phyloP scores from a whole-genome alignment of 2,113 vertebrate species.

The Colius striatus region DNA sequence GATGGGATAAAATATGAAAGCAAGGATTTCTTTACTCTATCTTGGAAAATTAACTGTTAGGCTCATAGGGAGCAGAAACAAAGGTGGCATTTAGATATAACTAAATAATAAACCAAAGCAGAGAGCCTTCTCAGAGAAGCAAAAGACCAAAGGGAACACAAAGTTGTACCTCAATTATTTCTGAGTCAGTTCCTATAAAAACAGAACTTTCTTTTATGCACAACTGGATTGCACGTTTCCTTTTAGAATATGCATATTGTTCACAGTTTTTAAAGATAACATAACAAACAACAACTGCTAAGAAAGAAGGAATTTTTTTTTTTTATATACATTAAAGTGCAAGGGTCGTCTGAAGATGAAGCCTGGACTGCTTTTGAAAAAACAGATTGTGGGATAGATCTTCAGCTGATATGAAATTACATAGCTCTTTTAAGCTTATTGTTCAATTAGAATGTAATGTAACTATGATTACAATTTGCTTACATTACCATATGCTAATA shows the following conservation, averaged over 20 bases:
- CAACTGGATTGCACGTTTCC: slow-evolving; percentile 14
- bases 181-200: slow-evolving; percentile 41
- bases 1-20: slow-evolving; percentile 60
- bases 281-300: slow-evolving; percentile 26
- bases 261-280: slow-evolving; percentile 36
- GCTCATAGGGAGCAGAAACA: slow-evolving; percentile 45
- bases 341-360: background rate
- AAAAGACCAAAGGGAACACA: slow-evolving; percentile 54
- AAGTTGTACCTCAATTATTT: slow-evolving; percentile 64
- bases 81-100: slow-evolving; percentile 62
- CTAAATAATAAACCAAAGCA: slow-evolving; percentile 57
- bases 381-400: background rate
- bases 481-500: slow-evolving; percentile 22
- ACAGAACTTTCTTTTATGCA: slow-evolving; percentile 46
- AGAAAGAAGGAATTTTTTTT: background rate
- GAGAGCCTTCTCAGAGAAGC: slow-evolving; percentile 24
- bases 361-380: background rate
- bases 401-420: background rate
- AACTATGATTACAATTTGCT: slow-evolving; percentile 30
- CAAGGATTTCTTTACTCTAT: slow-evolving; percentile 41
- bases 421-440: background rate
- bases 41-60: slow-evolving; percentile 65
- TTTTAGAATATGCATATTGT: slow-evolving; percentile 8
- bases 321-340: background rate
- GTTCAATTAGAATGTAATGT: slow-evolving; percentile 26